Evolutionary conservation across 2,888 invertebrate genomes (phyloP), one percentile per base, ranked within the genome.

Genomic region (Exocentrus adspersus): DNA sequence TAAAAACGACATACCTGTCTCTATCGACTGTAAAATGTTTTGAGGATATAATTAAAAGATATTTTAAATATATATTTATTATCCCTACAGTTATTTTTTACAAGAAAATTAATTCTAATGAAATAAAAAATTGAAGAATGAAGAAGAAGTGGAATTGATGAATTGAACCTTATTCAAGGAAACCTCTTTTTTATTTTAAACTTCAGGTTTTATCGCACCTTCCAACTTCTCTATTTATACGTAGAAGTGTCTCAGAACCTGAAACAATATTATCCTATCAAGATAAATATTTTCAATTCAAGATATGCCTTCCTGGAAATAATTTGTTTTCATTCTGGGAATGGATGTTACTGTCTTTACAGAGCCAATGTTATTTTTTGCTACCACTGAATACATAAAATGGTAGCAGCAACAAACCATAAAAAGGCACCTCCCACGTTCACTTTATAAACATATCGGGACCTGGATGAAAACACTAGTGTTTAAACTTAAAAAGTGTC

Each of bases 1-100:
- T 53, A 53, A 53, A 53, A 41, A 53, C 32, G 32, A 17, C 21
- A n/a, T 53, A 42, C 41, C 53, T 48, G 48, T 48, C 28, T 7
- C 16, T 41, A 1, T 53, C 9, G 14, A 16, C 16, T 14, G 24
- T 21, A 41, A 53, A 41, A 41, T 41, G 19, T 19, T 53, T 41
- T 53, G 16, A 53, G 21, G 53, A 21, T 6, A 53, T 41, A 53
- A 53, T 53, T 53, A 53, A 53, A 37, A 12, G 10, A 10, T 53
- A 41, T 53, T 53, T 41, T 20, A 53, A 20, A 41, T 53, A 12
- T 42, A 53, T 42, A 42, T 41, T 53, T 42, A 41, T 41, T 41
- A 53, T 53, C 2, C 20, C 19, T 9, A 4, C 19, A 14, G n/a
- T 28, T 28, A 28, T 10, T 28, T 24, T 28, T 28, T 4, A 2